Percentiles rank a stretch among this genome's conserved stretches.
Evolutionary conservation across 2,797 vertebrate genomes (phyloP).

Genomic region (Pantherophis alleghaniensis): DNA sequence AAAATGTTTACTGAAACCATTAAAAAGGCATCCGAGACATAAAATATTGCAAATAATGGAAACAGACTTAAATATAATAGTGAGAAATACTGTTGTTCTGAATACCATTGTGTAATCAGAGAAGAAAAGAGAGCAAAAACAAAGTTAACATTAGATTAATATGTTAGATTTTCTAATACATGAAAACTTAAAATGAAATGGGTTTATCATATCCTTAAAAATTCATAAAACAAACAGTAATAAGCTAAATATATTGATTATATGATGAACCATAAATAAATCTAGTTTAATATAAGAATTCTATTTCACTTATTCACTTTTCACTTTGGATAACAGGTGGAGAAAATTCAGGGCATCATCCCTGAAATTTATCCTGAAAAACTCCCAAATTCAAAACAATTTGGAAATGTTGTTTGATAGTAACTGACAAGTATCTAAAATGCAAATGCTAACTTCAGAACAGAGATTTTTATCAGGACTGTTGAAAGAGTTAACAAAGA

Average conservation of each 20-base stretch:
- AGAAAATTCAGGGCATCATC: neutral
- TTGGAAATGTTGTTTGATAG: neutral
- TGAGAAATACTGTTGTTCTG: neutral
- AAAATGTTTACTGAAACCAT: neutral
- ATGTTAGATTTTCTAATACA: neutral
- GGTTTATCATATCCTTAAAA: neutral
- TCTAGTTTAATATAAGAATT: neutral
- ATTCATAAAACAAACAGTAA: neutral
- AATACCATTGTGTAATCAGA: neutral
- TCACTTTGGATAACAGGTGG: neutral
- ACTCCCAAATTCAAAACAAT: conserved; percentile 14
- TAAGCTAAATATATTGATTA: neutral
- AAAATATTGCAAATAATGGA: neutral
- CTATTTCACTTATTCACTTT: neutral
- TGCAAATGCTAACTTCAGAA: neutral
- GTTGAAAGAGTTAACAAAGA: neutral
- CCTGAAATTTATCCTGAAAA: conserved; percentile 16
- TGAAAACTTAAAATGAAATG: neutral
- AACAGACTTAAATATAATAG: neutral
- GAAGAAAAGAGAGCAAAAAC: neutral
- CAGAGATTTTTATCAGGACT: neutral
- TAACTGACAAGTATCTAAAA: conserved; percentile 16
- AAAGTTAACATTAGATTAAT: neutral
- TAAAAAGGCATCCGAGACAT: neutral
- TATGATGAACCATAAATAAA: neutral